Percentiles rank a stretch among this genome's conserved stretches.
phyloP scores from a whole-genome alignment of 2,113 vertebrate genomes.

The Polypterus senegalus region DNA sequence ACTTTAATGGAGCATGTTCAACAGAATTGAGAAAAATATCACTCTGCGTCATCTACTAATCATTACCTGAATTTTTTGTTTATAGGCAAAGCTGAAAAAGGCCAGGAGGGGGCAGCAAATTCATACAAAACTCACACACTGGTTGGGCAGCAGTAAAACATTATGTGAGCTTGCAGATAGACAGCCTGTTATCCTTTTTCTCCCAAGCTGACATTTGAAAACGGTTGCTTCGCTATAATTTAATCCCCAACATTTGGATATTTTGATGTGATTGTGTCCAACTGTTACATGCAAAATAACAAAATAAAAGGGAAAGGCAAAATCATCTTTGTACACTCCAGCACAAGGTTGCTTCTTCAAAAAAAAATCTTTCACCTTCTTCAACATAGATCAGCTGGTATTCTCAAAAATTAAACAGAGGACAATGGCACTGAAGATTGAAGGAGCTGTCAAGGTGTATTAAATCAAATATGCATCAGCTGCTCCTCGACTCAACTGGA shows the following conservation, averaged over 20 bases:
- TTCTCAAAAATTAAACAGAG: background rate
- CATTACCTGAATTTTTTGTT: background rate
- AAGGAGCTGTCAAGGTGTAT: constrained; percentile 1
- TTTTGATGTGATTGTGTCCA: too few relatives aligned
- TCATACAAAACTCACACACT: constrained; percentile 1
- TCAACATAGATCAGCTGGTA: background rate
- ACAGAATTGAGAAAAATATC: constrained; percentile 15
- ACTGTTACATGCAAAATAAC: too few relatives aligned
- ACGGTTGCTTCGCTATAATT: too few relatives aligned
- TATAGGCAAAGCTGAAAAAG: too few relatives aligned
- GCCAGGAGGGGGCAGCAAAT: constrained; percentile 13
- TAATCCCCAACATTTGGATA: too few relatives aligned
- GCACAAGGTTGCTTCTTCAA: background rate
- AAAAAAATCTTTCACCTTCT: background rate
- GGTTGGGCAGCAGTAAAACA: too few relatives aligned
- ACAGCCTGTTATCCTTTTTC: too few relatives aligned
- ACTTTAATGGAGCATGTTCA: constrained; percentile 14
- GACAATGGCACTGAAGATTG: background rate
- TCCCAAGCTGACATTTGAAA: too few relatives aligned
- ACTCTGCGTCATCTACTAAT: constrained; percentile 1
- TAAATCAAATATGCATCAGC: constrained; percentile 1
- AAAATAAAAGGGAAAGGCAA: too few relatives aligned
- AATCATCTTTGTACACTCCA: too few relatives aligned
- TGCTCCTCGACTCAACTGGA: too few relatives aligned
- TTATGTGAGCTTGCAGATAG: too few relatives aligned